A percentile compares a stretch with the other conserved stretches of the same genome.
Conservation (phyloP, 2,113 vertebrate genomes). For the Raja brachyura region DNA sequence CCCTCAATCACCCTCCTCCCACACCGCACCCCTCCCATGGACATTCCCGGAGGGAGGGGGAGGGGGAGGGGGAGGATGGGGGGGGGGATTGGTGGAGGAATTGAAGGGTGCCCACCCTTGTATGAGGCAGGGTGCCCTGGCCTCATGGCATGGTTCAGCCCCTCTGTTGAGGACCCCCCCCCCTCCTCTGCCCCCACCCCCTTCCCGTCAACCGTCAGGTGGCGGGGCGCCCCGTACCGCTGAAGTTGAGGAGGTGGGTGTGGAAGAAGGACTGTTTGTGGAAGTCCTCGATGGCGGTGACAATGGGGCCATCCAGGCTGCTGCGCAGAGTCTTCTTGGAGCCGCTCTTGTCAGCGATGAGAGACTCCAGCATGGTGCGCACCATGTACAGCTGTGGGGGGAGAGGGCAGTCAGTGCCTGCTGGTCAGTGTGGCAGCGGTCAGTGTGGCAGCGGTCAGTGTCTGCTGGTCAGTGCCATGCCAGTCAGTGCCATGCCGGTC, state of each 20-base stretch:
- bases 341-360: conserved; percentile 96
- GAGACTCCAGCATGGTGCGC: conserved; percentile 92
- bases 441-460: too few species aligned
- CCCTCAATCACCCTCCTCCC: too few species aligned
- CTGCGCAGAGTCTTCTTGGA: conserved; percentile 96
- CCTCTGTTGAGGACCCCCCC: background rate
- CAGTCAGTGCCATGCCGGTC: too few species aligned
- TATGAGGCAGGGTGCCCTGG: too few species aligned
- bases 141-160: too few species aligned
- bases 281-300: conserved; percentile 94
- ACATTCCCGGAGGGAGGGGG: too few species aligned
- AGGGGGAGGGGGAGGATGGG: too few species aligned
- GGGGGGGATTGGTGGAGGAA: too few species aligned
- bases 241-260: conserved; percentile 96
- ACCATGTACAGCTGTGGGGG: conserved; percentile 92
- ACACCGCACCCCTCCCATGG: too few species aligned
- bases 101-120: too few species aligned
- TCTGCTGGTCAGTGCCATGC: too few species aligned
- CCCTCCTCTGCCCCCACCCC: background rate
- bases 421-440: too few species aligned
- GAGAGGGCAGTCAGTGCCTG: background rate
- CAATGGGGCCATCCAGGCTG: conserved; percentile 91
- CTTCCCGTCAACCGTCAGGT: background rate
- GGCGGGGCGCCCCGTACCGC: conserved; percentile 61
- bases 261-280: conserved; percentile 98